Evolutionary conservation across 2,113 vertebrate species (phyloP).

Genomic region (Antigone vipio): DNA sequence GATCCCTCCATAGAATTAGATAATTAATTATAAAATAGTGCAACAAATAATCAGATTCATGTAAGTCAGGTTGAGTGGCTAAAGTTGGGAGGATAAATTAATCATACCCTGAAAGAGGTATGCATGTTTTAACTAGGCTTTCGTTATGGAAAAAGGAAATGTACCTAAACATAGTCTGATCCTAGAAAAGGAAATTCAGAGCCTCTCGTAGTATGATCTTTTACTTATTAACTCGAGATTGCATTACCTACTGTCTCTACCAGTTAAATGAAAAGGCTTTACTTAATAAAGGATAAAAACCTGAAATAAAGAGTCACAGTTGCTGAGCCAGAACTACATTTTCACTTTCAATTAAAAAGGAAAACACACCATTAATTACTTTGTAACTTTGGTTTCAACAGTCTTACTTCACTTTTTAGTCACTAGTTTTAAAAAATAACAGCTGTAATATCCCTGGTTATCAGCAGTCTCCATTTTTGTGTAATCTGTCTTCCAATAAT

Average conservation of each 20-base stretch:
- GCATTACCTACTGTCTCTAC: neutral
- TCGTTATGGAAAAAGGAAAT: neutral
- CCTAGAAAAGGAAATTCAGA: neutral
- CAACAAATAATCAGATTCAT: constrained; percentile 24
- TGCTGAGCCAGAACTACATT: constrained; percentile 49
- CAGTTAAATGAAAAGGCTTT: constrained; percentile 50
- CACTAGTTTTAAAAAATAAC: neutral
- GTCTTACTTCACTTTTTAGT: neutral
- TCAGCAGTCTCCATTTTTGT: neutral
- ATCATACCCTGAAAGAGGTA: neutral
- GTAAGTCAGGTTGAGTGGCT: constrained; percentile 5
- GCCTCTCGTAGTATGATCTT: neutral
- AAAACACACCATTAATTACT: constrained; percentile 65
- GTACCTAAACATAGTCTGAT: neutral
- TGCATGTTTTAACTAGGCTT: neutral
- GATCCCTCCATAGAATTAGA: neutral
- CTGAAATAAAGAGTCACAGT: constrained; percentile 28
- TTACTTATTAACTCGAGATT: constrained; percentile 34
- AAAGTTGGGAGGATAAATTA: constrained; percentile 27
- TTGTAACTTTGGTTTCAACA: constrained; percentile 36
- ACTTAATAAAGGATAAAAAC: neutral
- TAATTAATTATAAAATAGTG: neutral
- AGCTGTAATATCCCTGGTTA: neutral
- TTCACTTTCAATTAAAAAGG: constrained; percentile 65
- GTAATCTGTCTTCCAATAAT: neutral